Conservation (phyloP, 2,797 vertebrate genomes). For the Clamator glandarius region DNA sequence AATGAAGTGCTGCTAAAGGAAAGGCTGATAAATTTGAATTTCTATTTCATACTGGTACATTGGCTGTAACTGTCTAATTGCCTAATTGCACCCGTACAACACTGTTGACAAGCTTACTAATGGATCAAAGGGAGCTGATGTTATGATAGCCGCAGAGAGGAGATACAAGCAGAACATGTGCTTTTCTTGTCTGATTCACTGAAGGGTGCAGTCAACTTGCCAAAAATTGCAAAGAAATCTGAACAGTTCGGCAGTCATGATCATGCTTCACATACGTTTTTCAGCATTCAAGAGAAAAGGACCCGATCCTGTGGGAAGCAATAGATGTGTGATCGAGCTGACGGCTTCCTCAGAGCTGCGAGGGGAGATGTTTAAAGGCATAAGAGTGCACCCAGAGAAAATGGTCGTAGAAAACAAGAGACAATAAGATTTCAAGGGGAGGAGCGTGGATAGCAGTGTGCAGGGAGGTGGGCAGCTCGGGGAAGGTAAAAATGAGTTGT, state of each 20-base stretch:
- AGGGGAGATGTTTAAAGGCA: neutral
- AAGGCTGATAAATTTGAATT: slow-evolving; percentile 60
- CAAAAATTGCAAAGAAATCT: neutral
- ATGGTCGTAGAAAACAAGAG: neutral
- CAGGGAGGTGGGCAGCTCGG: neutral
- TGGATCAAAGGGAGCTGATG: neutral
- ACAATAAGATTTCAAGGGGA: neutral
- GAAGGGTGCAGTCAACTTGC: neutral
- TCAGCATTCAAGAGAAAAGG: neutral
- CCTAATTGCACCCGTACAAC: neutral
- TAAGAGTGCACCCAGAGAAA: neutral
- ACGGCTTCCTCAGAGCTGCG: neutral
- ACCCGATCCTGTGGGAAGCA: neutral
- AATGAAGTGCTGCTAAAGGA: neutral
- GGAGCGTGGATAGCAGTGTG: neutral
- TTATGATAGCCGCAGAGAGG: neutral
- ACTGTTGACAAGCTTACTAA: neutral
- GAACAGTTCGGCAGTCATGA: neutral
- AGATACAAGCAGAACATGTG: neutral
- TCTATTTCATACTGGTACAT: slow-evolving; percentile 10
- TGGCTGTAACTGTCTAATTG: neutral
- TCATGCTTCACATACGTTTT: neutral
- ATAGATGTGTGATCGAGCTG: neutral
- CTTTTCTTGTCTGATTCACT: neutral
- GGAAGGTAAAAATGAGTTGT: neutral